Percentiles rank a stretch among this genome's conserved stretches.
These are phyloP conservation scores for Lasioglossum figueresi DNA, from an alignment of 2,888 invertebrate genomes.

Conservation along the genomic window DNA sequence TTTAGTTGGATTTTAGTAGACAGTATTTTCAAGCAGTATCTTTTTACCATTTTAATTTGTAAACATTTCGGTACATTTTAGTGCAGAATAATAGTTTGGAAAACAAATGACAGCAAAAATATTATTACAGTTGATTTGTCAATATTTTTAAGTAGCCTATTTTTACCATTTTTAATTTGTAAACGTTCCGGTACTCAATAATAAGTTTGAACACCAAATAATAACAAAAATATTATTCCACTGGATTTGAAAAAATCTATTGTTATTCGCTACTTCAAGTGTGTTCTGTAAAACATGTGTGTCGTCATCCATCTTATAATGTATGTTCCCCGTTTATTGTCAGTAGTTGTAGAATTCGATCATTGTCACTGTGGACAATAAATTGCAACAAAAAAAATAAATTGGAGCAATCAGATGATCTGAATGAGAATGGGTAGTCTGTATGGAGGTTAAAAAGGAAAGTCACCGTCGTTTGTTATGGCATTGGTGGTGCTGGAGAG, in stretches of 20 bases:
- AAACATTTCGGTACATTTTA: too few relatives aligned
- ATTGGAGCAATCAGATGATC: not conserved
- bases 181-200: too few relatives aligned
- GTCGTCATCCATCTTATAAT: not conserved
- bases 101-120: too few relatives aligned
- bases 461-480: not conserved
- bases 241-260: not conserved
- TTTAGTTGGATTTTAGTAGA: too few relatives aligned
- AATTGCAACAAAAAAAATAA: not conserved
- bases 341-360: not conserved
- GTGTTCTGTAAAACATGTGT: not conserved
- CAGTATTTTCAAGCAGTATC: too few relatives aligned
- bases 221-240: not conserved
- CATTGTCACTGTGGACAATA: not conserved
- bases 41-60: too few relatives aligned
- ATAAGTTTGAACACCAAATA: too few relatives aligned
- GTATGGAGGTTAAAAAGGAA: conserved; percentile 1
- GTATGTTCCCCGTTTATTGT: not conserved
- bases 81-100: too few relatives aligned
- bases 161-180: too few relatives aligned
- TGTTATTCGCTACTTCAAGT: not conserved
- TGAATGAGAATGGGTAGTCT: not conserved
- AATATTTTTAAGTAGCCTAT: too few relatives aligned
- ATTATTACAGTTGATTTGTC: too few relatives aligned
- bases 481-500: not conserved